Evolutionary conservation across 2,888 invertebrate genomes (phyloP), one percentile per base, ranked within the genome.

Genomic region (Alentia gelatinosa): DNA sequence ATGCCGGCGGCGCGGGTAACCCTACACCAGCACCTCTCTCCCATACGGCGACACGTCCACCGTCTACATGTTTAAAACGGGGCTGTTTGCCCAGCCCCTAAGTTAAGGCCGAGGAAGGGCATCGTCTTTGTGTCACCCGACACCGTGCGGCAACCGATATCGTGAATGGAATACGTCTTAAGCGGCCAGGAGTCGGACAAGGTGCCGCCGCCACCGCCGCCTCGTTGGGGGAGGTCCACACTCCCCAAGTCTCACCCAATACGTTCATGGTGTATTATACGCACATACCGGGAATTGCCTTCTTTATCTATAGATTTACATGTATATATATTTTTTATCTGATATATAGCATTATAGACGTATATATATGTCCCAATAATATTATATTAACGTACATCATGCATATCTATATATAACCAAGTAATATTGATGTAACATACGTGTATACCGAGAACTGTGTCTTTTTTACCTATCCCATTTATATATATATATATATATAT

Each of bases 121-220:
- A 23, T 12, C 86, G n/a, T 86, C 86, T 86, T 86, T 86, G 86
- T 86, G 86, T 26, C 86, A 86, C 50, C 86, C 47, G 42, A 86
- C 86, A 86, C 86, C 86, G 30, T 12, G 47, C 30, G 15, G 86
- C 47, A n/a, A 47, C 47, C 42, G 30, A 42, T 19, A 42, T 26
- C 86, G 86, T 86, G 86, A 47, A 47, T 47, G 86, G 86, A 86
- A 86, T 86, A 86, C 86, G 50, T 83, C 83, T 39, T 83, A n/a
- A 30, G 79, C 47, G 47, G 47, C 9, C 47, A 47, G 74, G 30
- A 33, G 74, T 33, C 4, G 74, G 26, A 15, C 30, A 15, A 33
- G 26, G 15, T 74, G 74, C 30, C n/a, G n/a, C n/a, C n/a, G n/a
- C n/a, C n/a, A n/a, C n/a, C n/a, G n/a, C n/a, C n/a, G n/a, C n/a